Evolutionary conservation across 2,797 vertebrate genomes (phyloP).

Genomic region (Xyrichtys novacula): DNA sequence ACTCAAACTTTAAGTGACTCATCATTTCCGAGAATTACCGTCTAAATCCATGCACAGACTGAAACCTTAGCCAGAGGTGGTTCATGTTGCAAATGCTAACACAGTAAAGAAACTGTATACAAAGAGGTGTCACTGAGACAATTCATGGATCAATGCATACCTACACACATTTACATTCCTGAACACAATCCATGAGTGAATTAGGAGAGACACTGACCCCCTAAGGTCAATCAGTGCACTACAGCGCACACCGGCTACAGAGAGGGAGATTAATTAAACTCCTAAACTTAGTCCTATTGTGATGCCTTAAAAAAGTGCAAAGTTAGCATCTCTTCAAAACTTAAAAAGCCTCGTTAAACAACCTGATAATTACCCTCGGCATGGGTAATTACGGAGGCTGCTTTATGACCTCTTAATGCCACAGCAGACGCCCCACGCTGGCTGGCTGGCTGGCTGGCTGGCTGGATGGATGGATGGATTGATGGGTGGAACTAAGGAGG

Average conservation of each 20-base stretch:
- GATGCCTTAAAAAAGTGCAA: slow-evolving; percentile 47
- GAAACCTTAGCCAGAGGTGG: not conserved
- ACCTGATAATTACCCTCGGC: slow-evolving; percentile 75
- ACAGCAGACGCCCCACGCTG: slow-evolving; percentile 39
- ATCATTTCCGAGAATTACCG: not conserved
- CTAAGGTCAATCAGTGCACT: slow-evolving; percentile 69
- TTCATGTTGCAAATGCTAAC: not conserved
- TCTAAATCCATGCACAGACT: not conserved
- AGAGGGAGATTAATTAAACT: not conserved
- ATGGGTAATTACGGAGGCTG: slow-evolving; percentile 74
- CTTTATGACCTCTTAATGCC: slow-evolving; percentile 70
- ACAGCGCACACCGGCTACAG: slow-evolving; percentile 17
- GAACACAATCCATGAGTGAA: slow-evolving; percentile 1
- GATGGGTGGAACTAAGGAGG: slow-evolving; percentile 70
- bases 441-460: slow-evolving; percentile 15
- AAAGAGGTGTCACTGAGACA: slow-evolving; percentile 9
- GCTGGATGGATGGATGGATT: slow-evolving; percentile 46
- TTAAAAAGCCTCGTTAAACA: slow-evolving; percentile 75
- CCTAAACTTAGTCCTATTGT: slow-evolving; percentile 44
- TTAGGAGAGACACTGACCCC: slow-evolving; percentile 81
- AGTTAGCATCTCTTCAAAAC: slow-evolving; percentile 38
- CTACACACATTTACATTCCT: slow-evolving; percentile 50
- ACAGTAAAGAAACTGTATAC: not conserved
- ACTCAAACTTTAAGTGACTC: slow-evolving; percentile 11
- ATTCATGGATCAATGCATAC: slow-evolving; percentile 35